Evolutionary conservation across 1,140 invertebrate species (phyloP), one percentile per base, ranked within the genome.

Genomic region (Drosophila asahinai): DNA sequence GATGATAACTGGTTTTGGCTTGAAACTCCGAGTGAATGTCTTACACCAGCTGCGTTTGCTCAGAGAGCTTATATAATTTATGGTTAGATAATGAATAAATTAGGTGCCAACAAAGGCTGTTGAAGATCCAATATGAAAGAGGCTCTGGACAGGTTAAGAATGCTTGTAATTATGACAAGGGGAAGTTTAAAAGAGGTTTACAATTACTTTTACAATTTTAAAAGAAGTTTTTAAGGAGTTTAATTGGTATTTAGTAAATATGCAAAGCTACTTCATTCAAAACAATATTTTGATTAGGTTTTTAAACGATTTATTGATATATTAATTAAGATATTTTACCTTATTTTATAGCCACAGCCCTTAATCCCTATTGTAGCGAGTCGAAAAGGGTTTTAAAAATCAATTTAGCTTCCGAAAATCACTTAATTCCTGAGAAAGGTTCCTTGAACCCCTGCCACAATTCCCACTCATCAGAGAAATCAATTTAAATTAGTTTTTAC

Each of bases 401-500:
- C n/a, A 5, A 52, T 43, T 45, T 52, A 61, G 14, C 47, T 33
- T 9, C 25, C 15, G 3, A 11, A 17, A 62, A 74, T 9, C 47
- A 6, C 33, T 17, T 52, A 6, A 47, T 22, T 47, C 5, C 11
- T 30, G 25, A 5, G 8, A 55, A n/a, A 19, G 30, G 58, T 63
- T 75, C n/a, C 36, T 55, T 63, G 40, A 73, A 74, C 57, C 48
- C 11, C 70, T 12, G 40, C 55, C 70, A 38, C 17, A 54, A 45
- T 25, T 38, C 14, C 15, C 17, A 59, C 60, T 73, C 67, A 73
- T 73, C 67, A 79, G 52, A n/a, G 25, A 49, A 79, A 79, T 79
- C 77, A 79, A 89, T 89, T 84, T 79, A 84, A 90, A 89, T 89
- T 89, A 90, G 81, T 81, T 76, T 87, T 89, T 84, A 89, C 75